phyloP scores from a whole-genome alignment of 2,113 vertebrate species.

The Propithecus coquereli region DNA sequence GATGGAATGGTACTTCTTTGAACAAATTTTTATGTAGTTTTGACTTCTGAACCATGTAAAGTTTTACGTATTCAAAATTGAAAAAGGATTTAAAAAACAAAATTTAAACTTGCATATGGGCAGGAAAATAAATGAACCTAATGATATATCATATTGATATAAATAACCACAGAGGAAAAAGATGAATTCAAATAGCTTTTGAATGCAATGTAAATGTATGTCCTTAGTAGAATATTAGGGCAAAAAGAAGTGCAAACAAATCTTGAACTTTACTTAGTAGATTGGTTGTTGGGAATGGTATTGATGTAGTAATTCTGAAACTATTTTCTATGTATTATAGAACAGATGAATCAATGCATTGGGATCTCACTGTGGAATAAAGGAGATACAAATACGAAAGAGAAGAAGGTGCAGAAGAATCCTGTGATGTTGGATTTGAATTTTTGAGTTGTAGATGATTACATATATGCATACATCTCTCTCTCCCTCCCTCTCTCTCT shows the following conservation, averaged over 20 bases:
- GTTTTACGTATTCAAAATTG: background rate
- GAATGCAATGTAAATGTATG: background rate
- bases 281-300: background rate
- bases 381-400: background rate
- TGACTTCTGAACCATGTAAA: background rate
- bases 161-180: background rate
- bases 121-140: conserved; percentile 11
- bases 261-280: conserved; percentile 34
- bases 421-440: background rate
- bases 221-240: background rate
- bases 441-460: background rate
- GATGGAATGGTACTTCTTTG: background rate
- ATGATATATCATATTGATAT: background rate
- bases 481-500: background rate
- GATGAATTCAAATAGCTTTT: conserved; percentile 32
- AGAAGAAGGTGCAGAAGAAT: background rate
- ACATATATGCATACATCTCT: background rate
- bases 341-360: background rate
- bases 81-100: background rate
- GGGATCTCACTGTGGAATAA: background rate
- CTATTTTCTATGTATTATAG: background rate
- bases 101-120: background rate
- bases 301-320: conserved; percentile 22
- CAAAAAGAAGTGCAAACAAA: conserved; percentile 7
- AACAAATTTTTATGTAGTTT: background rate